Evolutionary conservation across 2,888 invertebrate genomes (phyloP), one percentile per base, ranked within the genome.

Genomic region (Drepanosiphum platanoidis): DNA sequence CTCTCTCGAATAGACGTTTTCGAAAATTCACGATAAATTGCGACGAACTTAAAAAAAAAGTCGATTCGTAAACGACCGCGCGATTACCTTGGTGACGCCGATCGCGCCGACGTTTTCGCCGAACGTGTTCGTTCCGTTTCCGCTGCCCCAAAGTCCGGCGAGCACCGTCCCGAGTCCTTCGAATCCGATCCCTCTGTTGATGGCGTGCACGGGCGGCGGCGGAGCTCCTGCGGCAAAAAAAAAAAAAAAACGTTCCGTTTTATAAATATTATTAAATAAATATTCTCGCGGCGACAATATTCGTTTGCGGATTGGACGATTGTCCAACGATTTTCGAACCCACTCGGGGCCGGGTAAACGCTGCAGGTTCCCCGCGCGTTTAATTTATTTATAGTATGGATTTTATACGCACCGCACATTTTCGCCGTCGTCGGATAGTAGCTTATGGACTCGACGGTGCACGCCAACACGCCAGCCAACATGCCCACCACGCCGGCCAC

Each of bases 51-150:
- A n/a, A n/a, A n/a, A n/a, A n/a, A 8, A 75, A n/a, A 9, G 32
- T 46, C 11, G n/a, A 52, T 18, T 32, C n/a, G 8, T 4, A 5
- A 7, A 42, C 27, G 34, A n/a, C 22, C 46, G 42, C 32, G 3
- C n/a, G 13, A 32, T 86, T 88, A 94, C 95, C 91, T 94, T 94
- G 1, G 95, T 96, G 1, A 96, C 94, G 52, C 96, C 96, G 87
- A 97, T 96, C 1, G 96, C 95, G 0, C 96, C 96, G 68, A 97
- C 95, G 89, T 96, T 96, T 89, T 96, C 96, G 79, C 95, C 95
- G 89, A 96, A 96, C 4, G 96, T 96, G 88, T 96, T 96, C 74
- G 96, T 95, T 0, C 96, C 96, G 88, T 95, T 95, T 1, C 95
- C 96, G 42, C 94, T 93, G 13, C 96, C 97, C 93, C 95, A 95